These are phyloP conservation scores for Pangasius krempfi DNA, from an alignment of 2,797 vertebrate genomes.

Conservation along the genomic window DNA sequence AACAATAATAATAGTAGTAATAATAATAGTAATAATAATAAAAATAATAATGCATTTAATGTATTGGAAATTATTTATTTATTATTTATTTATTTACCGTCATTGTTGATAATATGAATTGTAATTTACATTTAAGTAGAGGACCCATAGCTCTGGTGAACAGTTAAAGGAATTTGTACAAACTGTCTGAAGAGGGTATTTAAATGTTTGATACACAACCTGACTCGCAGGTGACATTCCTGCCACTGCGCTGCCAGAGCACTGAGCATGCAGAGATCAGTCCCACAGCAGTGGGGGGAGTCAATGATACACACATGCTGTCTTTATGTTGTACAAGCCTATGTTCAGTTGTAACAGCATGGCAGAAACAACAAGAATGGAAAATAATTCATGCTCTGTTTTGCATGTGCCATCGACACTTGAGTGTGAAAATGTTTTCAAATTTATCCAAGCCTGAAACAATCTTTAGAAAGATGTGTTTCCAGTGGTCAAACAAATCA, in stretches of 20 bases:
- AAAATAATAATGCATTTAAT: too few species aligned
- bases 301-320: neutral
- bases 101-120: too few species aligned
- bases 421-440: neutral
- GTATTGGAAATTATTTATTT: too few species aligned
- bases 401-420: neutral
- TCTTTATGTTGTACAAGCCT: neutral
- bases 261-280: neutral
- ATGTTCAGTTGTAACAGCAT: neutral
- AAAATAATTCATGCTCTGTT: neutral
- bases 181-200: neutral
- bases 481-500: neutral
- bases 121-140: too few species aligned
- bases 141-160: too few species aligned
- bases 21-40: too few species aligned
- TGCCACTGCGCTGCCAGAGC: neutral
- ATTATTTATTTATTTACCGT: too few species aligned
- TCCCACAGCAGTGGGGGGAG: neutral
- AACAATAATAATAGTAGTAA: too few species aligned
- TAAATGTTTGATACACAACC: neutral
- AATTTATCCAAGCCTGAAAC: neutral
- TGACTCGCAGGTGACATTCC: neutral
- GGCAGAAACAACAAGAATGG: neutral
- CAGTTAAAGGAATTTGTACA: too few species aligned
- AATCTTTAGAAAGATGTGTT: neutral